Base-by-base conservation (phyloP, 64 coral and sea anemone species). In the Trachythela sp. region DNA sequence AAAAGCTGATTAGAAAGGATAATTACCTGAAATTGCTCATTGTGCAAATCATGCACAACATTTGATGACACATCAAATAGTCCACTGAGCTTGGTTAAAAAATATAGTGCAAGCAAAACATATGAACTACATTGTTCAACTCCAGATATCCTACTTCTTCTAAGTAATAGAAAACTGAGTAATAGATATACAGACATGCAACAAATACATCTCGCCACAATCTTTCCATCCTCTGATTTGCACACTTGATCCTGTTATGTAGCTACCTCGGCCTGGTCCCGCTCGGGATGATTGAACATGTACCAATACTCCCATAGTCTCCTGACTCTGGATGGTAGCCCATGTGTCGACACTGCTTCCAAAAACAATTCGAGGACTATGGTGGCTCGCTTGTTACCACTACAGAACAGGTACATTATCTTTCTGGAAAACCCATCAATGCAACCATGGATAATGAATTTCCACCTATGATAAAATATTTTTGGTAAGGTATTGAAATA, bases 11-110 rank as follows among this genome's bases (percentile, higher is more conserved):
- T n/a, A n/a, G n/a, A n/a, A n/a, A 52, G 13, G 20, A 20, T 52
- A 52, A 52, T 10, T 52, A 52, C 49, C 49, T 52, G 49, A 1
- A 52, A 52, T 15, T 52, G 49, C 49, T 52, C 49, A 52, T 52
- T 20, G 49, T 10, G 20, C 13, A 52, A 52, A 15, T 52, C 7
- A 1, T 20, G 13, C 49, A 52, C 13, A 52, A 20, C 20, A 52
- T 52, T 52, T 52, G 49, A 10, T 52, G 49, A 52, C 49, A 52
- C 13, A 20, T 52, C 72, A 84, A 54, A 89, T 45, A 91, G 83
- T 67, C 80, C 89, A 64, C 29, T 31, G 33, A 31, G 35, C 68
- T 27, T 31, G 68, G 14, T 35, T 72, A 26, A 26, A 31, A 72
- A 72, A 72, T 9, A 26, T 72, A 72, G 9, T 72, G 68, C 24